Percentiles rank a stretch among this genome's conserved stretches.
Conservation (phyloP, 2,888 invertebrate genomes). For the Idaea dimidiata region DNA sequence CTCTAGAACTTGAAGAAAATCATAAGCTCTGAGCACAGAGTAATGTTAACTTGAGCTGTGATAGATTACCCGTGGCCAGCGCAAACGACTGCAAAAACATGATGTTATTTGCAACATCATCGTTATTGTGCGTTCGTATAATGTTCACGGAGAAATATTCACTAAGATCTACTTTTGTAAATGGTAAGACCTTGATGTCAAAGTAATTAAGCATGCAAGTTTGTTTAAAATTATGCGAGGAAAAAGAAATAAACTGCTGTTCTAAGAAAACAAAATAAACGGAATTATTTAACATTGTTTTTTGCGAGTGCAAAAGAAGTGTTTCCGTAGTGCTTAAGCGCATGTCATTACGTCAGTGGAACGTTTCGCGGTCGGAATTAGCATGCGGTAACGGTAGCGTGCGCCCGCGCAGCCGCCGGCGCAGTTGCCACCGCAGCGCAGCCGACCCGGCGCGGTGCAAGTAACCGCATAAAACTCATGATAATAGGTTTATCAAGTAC, state of each 20-base stretch:
- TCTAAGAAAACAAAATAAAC: neutral
- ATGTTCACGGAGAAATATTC: neutral
- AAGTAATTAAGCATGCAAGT: neutral
- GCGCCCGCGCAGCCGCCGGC: constrained; percentile 27
- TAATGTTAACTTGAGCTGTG: constrained; percentile 47
- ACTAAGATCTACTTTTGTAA: neutral
- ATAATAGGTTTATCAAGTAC: constrained; percentile 26
- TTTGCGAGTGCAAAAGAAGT: constrained; percentile 26
- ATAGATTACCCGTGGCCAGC: constrained; percentile 55
- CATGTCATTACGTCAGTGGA: constrained; percentile 61
- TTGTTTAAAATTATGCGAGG: neutral
- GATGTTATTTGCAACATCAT: constrained; percentile 20
- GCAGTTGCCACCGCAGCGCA: constrained; percentile 34
- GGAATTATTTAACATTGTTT: constrained; percentile 35
- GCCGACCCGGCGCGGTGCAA: constrained; percentile 23
- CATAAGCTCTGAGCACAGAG: constrained; percentile 29
- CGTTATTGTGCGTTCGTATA: neutral
- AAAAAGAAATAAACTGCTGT: neutral
- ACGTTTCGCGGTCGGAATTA: constrained; percentile 66
- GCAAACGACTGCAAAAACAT: constrained; percentile 45
- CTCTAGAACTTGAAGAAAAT: constrained; percentile 29
- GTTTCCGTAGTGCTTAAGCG: constrained; percentile 39
- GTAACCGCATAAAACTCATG: constrained; percentile 39
- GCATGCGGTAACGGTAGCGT: constrained; percentile 67
- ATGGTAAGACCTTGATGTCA: neutral